Evolutionary conservation across 2,113 vertebrate genomes (phyloP), one percentile per base, ranked within the genome.

Genomic region (Forbesichthys agassizii): DNA sequence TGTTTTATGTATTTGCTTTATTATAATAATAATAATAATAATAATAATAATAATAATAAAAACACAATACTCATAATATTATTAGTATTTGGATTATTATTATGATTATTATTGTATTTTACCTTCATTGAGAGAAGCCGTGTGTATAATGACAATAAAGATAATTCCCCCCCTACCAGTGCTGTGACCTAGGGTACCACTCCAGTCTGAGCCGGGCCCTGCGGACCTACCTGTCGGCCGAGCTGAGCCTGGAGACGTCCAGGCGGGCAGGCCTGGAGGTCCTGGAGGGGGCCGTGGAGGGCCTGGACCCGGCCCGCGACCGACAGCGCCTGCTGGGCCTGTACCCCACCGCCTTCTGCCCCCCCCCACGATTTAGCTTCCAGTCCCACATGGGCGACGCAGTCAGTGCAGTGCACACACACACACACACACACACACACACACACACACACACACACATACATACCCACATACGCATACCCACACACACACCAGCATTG

Each of bases 121-220:
- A 16, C 16, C 16, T 16, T 16, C 16, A 16, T 16, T 16, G 16
- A 16, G 16, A 16, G 16, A 16, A 16, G 16, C 16, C 16, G 16
- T 16, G 16, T 16, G 16, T 16, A 16, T 16, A 16, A 16, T 16
- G 16, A 16, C 16, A 16, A 16, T 16, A 16, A 16, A 16, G 20
- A 20, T 20, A 20, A 20, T 51, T 47, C 54, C 57, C 11, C n/a
- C 55, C 14, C 12, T 7, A 13, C 20, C 88, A 99, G 97, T 98
- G 97, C 86, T 99, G 96, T 78, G 97, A 99, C 91, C 92, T 99
- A 88, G 98, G 98, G 87, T 99, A 99, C 88, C 98, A 99, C 6
- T 96, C 96, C 81, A 98, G 96, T 91, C 92, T 99, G 85, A 98
- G 97, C 88, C 93, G 98, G 88, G 95, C 96, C 11, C 88, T 99